Base-by-base conservation (phyloP, 2,113 vertebrate species). In the Lucifuga dentata region DNA sequence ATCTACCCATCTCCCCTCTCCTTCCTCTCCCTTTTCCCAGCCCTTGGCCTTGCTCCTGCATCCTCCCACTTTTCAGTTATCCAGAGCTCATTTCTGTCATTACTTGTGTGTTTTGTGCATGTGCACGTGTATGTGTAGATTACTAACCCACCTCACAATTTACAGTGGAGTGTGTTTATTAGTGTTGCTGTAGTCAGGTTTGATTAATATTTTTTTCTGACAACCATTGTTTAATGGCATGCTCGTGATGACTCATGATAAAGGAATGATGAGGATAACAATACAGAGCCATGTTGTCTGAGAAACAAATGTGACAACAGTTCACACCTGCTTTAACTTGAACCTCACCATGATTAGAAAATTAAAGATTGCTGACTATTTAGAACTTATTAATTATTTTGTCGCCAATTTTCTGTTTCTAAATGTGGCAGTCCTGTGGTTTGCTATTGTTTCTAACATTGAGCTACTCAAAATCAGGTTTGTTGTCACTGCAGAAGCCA, bases 1-100 rank as follows among this genome's bases (percentile, higher is more conserved):
- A 88, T 86, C 91, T 77, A 43, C 84, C 69, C 85, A 85, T 91
- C 89, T 76, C 76, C 80, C 66, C 77, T 85, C 70, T 84, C 75
- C 69, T 84, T 87, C 90, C 83, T 83, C 86, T 83, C 80, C 67
- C 66, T 57, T 78, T 73, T 80, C 86, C 76, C 77, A 81, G 85
- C 82, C 79, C 86, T 87, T 85, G 86, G 88, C 89, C 88, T 91
- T 83, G 76, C 70, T 78, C 74, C 69, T 76, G 32, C 58, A 65
- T 68, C 65, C 90, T 86, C 83, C 80, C 76, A 80, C 82, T 49
- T 52, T 68, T 89, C 81, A 86, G 63, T 91, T 85, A 87, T 73
- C 73, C 45, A 70, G 67, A 23, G 50, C 39, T 59, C 51, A 23
- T 62, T 72, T 76, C 57, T 66, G 58, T 32, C 23, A 41, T 29